Evolutionary conservation across 2,113 vertebrate genomes (phyloP).

Genomic region (Salminus brasiliensis): DNA sequence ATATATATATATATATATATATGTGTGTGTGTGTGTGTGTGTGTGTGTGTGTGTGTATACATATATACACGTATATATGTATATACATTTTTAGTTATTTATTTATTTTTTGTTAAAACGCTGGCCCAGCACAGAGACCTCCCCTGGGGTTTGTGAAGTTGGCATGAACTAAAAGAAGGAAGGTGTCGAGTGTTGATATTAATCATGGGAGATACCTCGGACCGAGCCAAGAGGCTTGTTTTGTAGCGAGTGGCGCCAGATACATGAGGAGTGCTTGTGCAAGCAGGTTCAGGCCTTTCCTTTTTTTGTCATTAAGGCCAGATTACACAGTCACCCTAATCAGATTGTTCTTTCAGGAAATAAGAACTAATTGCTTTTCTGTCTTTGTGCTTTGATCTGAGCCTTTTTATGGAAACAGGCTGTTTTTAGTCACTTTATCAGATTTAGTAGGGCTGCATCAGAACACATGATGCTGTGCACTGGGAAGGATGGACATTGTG

Average conservation of each 20-base stretch:
- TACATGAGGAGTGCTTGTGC: conserved; percentile 46
- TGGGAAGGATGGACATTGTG: too few species aligned
- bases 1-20: too few species aligned
- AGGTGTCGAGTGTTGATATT: conserved; percentile 60
- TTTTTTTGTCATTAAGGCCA: conserved; percentile 41
- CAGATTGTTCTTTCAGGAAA: conserved; percentile 11
- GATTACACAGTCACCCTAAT: conserved; percentile 43
- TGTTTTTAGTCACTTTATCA: neutral
- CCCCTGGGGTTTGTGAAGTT: conserved; percentile 48
- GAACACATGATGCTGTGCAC: too few species aligned
- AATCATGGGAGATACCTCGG: conserved; percentile 64
- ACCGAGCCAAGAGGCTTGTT: conserved; percentile 39
- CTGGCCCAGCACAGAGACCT: neutral
- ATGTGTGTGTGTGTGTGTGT: too few species aligned
- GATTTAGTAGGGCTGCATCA: too few species aligned
- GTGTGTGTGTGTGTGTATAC: too few species aligned
- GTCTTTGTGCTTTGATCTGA: neutral
- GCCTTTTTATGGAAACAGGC: neutral
- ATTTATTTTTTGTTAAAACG: conserved; percentile 37
- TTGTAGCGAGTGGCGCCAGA: conserved; percentile 46
- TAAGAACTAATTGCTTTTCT: conserved; percentile 23
- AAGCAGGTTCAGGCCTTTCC: conserved; percentile 17
- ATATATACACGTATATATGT: too few species aligned
- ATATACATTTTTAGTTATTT: too few species aligned
- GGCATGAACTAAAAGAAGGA: conserved; percentile 39